Conservation (phyloP, 2,113 vertebrate species). For the Sinocyclocheilus maitianheensis region DNA sequence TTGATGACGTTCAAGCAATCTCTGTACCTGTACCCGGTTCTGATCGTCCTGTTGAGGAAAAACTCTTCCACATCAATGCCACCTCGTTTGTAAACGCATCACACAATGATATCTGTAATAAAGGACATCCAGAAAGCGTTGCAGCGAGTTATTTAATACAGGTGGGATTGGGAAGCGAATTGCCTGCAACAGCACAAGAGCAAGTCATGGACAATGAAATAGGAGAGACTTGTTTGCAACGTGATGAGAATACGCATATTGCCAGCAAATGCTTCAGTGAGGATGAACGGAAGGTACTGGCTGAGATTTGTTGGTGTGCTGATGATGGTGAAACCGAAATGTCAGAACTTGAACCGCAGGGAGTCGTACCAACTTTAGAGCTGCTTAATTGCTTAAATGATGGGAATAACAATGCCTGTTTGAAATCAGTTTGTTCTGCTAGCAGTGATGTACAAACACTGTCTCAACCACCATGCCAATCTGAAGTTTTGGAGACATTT, state of each 20-base stretch:
- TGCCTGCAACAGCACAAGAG: neutral
- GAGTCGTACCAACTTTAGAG: neutral
- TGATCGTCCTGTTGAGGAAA: neutral
- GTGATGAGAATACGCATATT: neutral
- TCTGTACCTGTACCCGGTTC: neutral
- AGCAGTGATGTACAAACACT: neutral
- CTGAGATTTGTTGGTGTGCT: neutral
- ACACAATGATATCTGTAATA: neutral
- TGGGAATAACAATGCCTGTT: neutral
- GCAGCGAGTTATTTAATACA: neutral
- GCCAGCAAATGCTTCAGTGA: neutral
- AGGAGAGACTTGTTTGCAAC: neutral
- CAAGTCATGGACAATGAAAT: neutral
- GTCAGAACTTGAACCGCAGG: neutral
- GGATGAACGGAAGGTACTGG: neutral
- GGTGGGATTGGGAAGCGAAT: neutral
- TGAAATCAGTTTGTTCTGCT: neutral
- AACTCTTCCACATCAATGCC: neutral
- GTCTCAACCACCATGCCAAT: neutral
- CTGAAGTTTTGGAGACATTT: neutral
- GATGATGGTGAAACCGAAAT: slow-evolving; percentile 2
- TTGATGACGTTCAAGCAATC: slow-evolving; percentile 1
- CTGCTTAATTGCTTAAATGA: neutral
- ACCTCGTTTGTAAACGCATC: neutral
- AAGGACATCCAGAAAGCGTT: slow-evolving; percentile 5